Evolutionary conservation across 2,113 vertebrate species (phyloP).

Genomic region (Sphyrna mokarran): DNA sequence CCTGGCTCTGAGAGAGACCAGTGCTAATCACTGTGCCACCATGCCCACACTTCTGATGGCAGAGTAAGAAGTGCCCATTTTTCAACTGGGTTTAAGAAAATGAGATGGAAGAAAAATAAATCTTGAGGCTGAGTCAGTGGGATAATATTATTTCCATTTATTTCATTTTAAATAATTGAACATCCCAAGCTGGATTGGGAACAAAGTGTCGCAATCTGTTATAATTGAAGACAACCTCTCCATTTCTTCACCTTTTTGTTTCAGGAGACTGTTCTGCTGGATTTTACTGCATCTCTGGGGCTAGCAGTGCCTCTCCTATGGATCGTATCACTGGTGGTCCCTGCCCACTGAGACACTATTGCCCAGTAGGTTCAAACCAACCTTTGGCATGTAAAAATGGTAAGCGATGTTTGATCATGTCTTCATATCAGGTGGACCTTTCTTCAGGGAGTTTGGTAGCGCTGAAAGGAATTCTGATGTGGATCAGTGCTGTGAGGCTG

Average conservation of each 20-base stretch:
- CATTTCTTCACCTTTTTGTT: background rate
- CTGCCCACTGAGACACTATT: constrained; percentile 69
- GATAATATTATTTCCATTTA: background rate
- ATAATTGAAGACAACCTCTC: background rate
- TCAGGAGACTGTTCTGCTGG: constrained; percentile 61
- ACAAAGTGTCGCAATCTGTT: background rate
- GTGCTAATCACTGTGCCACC: no score
- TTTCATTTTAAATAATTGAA: background rate
- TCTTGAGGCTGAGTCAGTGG: background rate
- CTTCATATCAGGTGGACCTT: background rate
- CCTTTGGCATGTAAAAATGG: background rate
- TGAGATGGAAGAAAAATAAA: background rate
- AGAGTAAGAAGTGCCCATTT: background rate
- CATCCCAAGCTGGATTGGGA: background rate
- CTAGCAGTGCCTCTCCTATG: constrained; percentile 49
- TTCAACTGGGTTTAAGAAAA: background rate
- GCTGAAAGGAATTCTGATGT: no score
- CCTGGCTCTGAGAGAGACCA: no score
- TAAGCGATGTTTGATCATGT: background rate
- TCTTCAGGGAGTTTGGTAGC: background rate
- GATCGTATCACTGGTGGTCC: constrained; percentile 46
- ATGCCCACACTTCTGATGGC: background rate
- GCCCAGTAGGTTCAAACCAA: constrained; percentile 61
- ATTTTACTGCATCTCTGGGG: constrained; percentile 57
- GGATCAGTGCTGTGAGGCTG: background rate